phyloP scores from a whole-genome alignment of 1,140 invertebrate genomes.

The Penaeus vannamei region DNA sequence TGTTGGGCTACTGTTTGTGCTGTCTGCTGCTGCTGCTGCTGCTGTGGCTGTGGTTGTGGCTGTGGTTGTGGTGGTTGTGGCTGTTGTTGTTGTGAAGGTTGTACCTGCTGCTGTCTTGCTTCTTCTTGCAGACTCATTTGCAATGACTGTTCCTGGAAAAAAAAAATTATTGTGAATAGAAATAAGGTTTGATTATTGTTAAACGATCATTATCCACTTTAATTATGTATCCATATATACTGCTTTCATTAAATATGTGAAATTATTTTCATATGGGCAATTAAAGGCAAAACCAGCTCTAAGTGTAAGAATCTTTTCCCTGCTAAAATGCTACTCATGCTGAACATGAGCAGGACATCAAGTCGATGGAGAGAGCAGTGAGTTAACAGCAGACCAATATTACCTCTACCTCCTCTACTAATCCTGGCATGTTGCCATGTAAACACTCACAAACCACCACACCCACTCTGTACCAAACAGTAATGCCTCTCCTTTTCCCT shows the following conservation, averaged over 20 bases:
- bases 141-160: constrained; percentile 57
- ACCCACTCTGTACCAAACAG: not conserved
- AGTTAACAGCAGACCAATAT: not conserved
- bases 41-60: constrained; percentile 45
- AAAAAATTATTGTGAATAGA: not conserved
- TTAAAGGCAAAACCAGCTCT: too few species aligned
- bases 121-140: constrained; percentile 57
- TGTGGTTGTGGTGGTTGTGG: constrained; percentile 1
- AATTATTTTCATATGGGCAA: too few species aligned
- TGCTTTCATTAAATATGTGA: too few species aligned
- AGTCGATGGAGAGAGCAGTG: not conserved
- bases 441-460: constrained; percentile 34
- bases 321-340: too few species aligned
- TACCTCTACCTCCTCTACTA: not conserved
- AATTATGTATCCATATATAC: too few species aligned
- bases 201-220: too few species aligned
- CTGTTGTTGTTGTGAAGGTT: constrained; percentile 32
- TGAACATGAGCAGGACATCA: too few species aligned
- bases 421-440: constrained; percentile 44
- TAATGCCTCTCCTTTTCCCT: constrained; percentile 3
- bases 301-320: too few species aligned
- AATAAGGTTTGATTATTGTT: too few species aligned
- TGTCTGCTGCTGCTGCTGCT: constrained; percentile 49
- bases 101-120: constrained; percentile 39
- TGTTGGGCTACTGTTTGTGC: constrained; percentile 58